Base-by-base conservation (phyloP, 2,113 vertebrate species). In the Gadus chalcogrammus region DNA sequence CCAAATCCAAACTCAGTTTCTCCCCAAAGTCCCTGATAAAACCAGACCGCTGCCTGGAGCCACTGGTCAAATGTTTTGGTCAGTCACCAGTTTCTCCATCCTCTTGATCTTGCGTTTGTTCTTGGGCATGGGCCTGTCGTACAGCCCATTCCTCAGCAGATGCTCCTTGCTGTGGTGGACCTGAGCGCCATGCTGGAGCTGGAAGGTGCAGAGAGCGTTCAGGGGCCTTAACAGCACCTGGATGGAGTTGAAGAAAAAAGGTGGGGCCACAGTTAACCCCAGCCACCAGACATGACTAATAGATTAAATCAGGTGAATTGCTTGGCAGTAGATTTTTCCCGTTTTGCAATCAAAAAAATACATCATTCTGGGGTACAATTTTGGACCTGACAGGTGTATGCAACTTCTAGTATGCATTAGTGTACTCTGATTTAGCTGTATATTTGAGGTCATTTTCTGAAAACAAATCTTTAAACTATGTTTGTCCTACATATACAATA, bases 91-190 rank as follows among this genome's bases (percentile, higher is more conserved):
- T 65, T 96, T 94, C 81, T 99, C 95, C 94, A 99, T 96, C 88
- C 94, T 94, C 88, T 95, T 96, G 63, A 99, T 95, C 87, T 99
- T 99, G 78, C 96, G 96, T 79, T 96, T 98, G 91, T 97, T 99
- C 85, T 94, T 95, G 90, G 97, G 97, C 95, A 98, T 94, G 20
- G 94, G 94, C 61, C 98, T 99, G 83, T 95, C 90, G 31, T 98
- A 99, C 81, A 96, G 91, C 71, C 97, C 97, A 68, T 91, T 95
- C 84, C 89, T 95, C 78, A 99, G 92, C 65, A 98, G 94, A 70
- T 99, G 94, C 22, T 99, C 97, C 79, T 99, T 99, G 91, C 97
- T 98, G 88, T 96, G 95, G 74, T 97, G 97, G 60, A 98, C 84
- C 84, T 97, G 95, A 80, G 97, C 97, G 38, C 97, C 97, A 69